Base-by-base conservation (phyloP, 2,113 vertebrate genomes). In the Sterna hirundo region DNA sequence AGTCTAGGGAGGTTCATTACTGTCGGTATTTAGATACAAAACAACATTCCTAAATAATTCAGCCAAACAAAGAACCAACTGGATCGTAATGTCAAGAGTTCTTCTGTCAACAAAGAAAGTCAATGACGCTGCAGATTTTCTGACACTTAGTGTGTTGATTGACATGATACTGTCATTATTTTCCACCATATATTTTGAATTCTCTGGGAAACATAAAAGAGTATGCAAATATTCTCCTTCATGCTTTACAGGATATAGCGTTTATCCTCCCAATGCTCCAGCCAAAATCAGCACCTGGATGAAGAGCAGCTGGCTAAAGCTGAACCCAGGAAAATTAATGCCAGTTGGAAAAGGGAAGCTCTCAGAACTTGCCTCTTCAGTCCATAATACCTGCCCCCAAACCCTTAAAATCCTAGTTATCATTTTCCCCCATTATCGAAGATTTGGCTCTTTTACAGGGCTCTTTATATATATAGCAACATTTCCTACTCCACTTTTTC, bases 271-370 rank as follows among this genome's bases (percentile, higher is more conserved):
- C n/a, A 85, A 40, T 44, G 52, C 38, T 94, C 70, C 60, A 97
- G 96, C 94, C 97, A 97, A 97, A 97, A 96, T 77, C 94, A 95
- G 93, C 95, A 97, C 95, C 93, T 97, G 97, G 89, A 88, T 97
- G 78, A 95, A 96, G 80, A 97, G 91, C 97, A 95, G 93, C 83
- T 96, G 95, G 86, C 78, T 95, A 84, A 94, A 95, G 93, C 96
- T 93, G 75, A 95, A 94, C 94, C 86, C 84, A 87, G 91, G 84
- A 93, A 95, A 95, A 97, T 94, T 88, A 91, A 80, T 94, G 89
- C 70, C 81, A 21, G 88, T 93, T 95, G 89, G 74, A 96, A 95
- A 94, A 91, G 17, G 32, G 23, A 96, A 95, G 75, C 95, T 92
- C 86, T 96, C 76, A 95, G 65, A 95, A 97, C 89, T 95, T 97